phyloP scores from a whole-genome alignment of 2,113 vertebrate species.

The Lepidothrix coronata region DNA sequence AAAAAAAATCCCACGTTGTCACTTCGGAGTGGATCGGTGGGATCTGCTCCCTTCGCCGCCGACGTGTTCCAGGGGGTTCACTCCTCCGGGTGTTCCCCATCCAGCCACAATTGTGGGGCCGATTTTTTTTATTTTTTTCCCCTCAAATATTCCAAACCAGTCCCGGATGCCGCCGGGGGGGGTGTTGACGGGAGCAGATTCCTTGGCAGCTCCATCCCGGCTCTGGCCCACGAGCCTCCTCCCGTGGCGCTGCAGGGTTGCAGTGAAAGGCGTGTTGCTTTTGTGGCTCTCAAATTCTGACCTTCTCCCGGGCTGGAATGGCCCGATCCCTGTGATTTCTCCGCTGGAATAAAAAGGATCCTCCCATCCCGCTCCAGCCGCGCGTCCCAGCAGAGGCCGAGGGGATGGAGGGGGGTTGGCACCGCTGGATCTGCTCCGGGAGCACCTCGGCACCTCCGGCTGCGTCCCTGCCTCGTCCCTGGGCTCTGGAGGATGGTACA shows the following conservation, averaged over 20 bases:
- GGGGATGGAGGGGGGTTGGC: not conserved
- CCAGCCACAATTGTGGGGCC: not conserved
- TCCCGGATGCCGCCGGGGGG: not conserved
- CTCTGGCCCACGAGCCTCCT: not conserved
- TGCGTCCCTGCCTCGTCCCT: not conserved
- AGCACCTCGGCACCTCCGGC: not conserved
- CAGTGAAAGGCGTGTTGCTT: not conserved
- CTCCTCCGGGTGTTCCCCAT: not conserved
- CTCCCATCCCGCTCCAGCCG: not conserved
- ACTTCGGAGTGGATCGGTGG: not conserved
- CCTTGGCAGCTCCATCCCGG: not conserved
- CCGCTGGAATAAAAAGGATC: constrained; percentile 67
- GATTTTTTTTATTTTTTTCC: not conserved
- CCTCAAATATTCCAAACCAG: not conserved
- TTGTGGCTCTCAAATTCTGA: not conserved
- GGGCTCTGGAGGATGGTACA: not conserved
- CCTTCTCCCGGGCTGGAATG: constrained; percentile 18
- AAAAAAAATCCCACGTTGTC: not conserved
- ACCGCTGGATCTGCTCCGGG: not conserved
- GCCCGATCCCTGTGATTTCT: constrained; percentile 56
- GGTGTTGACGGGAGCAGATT: not conserved
- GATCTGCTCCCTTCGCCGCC: not conserved
- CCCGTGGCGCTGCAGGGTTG: not conserved
- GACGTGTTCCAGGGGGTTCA: not conserved
- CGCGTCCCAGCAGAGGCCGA: not conserved